Base-by-base conservation (phyloP, 2,113 vertebrate genomes). In the Morone saxatilis region DNA sequence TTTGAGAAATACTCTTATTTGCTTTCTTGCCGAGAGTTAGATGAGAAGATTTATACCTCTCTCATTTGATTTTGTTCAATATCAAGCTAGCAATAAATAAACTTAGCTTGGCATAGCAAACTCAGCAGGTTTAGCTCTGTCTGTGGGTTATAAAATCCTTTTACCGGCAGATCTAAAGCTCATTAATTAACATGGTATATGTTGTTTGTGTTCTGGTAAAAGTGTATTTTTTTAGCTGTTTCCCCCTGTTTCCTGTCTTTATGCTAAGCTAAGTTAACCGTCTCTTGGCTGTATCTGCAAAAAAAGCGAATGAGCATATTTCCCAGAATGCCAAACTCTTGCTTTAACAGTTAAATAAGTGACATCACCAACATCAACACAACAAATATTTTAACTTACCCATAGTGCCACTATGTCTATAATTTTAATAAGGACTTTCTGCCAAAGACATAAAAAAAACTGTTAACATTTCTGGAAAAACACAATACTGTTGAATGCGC, bases 261-360 rank as follows among this genome's bases (percentile, higher is more conserved):
- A 43, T 43, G 10, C 10, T 45, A 45, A 45, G 9, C 43, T 45
- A 45, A 45, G 43, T 4, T 54, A n/a, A 10, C 8, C n/a, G 8
- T 54, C 51, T 45, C 43, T 45, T 45, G 43, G 43, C 48, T 65
- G 19, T 20, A 50, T 31, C 72, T 51, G 53, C 31, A 75, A 75
- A 1, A 10, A 45, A 12, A 6, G 1, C 31, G 1, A 7, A 25
- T 8, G 14, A 14, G 11, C 0, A 1, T 63, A 5, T 43, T 43
- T n/a, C 40, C 19, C 17, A 36, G 16, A 5, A 43, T 1, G 6
- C n/a, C 19, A 36, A 51, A 19, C 25, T 3, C 11, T 19, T 65
- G 20, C 16, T 45, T 45, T 3, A 67, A 43, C 5, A 20, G 1
- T 53, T 20, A 22, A 13, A 36, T 6, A 20, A 12, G 9, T 2